Evolutionary conservation across 2,888 invertebrate species (phyloP).

Genomic region (Amphiduros pacificus): DNA sequence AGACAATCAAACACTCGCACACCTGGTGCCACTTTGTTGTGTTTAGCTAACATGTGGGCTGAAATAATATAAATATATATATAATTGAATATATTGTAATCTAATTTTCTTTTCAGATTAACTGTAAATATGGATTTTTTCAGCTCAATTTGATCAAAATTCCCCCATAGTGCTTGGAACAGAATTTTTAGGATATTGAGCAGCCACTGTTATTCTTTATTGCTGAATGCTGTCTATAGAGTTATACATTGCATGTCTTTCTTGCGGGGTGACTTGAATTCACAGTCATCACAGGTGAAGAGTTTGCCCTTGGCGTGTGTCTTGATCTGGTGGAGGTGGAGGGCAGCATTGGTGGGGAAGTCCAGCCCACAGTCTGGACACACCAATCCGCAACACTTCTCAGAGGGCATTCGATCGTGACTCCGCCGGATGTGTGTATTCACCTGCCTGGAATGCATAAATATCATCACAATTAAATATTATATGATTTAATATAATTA

Average conservation of each 20-base stretch:
- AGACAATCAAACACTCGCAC: conserved; percentile 26
- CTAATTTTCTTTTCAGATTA: too few species aligned
- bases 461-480: too few species aligned
- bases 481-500: too few species aligned
- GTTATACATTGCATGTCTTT: conserved; percentile 29
- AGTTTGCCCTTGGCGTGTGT: conserved; percentile 28
- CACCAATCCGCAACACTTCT: background rate
- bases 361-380: conserved; percentile 5
- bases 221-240: too few species aligned
- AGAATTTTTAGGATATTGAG: too few species aligned
- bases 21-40: conserved; percentile 25
- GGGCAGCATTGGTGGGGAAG: background rate
- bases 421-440: conserved; percentile 14
- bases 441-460: conserved; percentile 21
- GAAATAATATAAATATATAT: too few species aligned
- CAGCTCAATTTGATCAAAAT: too few species aligned
- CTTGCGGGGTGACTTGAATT: conserved; percentile 30
- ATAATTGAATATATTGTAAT: too few species aligned
- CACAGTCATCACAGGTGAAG: conserved; percentile 29
- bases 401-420: background rate
- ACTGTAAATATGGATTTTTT: too few species aligned
- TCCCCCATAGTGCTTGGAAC: too few species aligned
- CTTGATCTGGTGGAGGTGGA: conserved; percentile 28
- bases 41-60: conserved; percentile 31
- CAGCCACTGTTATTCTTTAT: too few species aligned